Conservation (phyloP, 2,113 vertebrate genomes). For the Hemichromis elongatus region DNA sequence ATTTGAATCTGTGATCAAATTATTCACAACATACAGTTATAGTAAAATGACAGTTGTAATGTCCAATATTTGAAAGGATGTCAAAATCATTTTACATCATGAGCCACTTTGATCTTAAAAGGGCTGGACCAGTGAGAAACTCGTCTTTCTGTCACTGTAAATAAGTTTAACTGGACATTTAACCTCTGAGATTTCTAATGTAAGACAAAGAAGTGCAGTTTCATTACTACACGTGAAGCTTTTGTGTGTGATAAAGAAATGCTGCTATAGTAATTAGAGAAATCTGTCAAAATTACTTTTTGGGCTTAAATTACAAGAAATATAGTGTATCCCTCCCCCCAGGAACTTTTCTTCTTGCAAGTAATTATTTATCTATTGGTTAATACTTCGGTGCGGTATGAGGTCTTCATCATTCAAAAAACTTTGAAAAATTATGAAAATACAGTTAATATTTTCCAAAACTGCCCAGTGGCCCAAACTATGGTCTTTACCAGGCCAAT, state of each 20-base stretch:
- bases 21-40: neutral
- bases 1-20: neutral
- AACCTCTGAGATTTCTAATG: neutral
- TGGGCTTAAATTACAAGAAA: neutral
- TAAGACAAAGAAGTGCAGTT: neutral
- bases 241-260: neutral
- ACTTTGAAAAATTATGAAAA: neutral
- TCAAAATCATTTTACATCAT: neutral
- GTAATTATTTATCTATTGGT: neutral
- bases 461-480: rapidly evolving
- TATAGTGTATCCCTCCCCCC: rapidly evolving
- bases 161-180: neutral
- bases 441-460: neutral
- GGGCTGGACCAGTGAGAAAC: neutral
- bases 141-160: neutral
- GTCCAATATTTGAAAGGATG: neutral
- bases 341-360: neutral
- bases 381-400: neutral
- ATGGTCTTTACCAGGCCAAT: neutral
- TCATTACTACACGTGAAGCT: neutral
- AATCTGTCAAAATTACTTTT: neutral
- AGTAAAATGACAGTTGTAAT: neutral
- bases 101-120: neutral
- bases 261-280: neutral
- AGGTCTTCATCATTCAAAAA: neutral